Percentiles rank a stretch among this genome's conserved stretches.
These are phyloP conservation scores for Fulica atra DNA, from an alignment of 2,113 vertebrate species.

Conservation along the genomic window DNA sequence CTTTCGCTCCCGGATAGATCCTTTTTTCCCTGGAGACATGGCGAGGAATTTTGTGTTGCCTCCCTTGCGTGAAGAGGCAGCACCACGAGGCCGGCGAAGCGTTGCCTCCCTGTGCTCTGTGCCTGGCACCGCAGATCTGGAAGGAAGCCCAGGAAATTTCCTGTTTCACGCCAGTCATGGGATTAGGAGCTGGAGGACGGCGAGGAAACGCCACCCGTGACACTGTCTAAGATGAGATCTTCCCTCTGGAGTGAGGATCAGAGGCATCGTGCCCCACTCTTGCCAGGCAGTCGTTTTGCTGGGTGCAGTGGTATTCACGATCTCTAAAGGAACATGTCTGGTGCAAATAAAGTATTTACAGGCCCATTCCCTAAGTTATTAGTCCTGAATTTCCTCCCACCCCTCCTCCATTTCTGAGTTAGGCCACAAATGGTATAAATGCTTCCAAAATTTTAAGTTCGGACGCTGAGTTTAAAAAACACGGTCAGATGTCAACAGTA, in stretches of 20 bases:
- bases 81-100: fast-evolving
- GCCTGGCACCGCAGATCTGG: not conserved
- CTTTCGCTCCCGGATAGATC: no score
- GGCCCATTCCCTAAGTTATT: no score
- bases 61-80: fast-evolving
- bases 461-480: not conserved
- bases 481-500: no score
- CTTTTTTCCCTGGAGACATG: fast-evolving
- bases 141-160: no score
- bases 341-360: not conserved
- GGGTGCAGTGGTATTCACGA: fast-evolving
- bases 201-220: no score
- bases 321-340: fast-evolving
- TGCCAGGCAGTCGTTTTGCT: fast-evolving
- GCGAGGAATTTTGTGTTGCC: fast-evolving
- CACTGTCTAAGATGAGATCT: not conserved
- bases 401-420: not conserved
- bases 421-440: not conserved
- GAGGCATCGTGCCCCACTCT: fast-evolving
- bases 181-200: not conserved
- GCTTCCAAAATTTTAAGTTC: not conserved
- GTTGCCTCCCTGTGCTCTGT: fast-evolving
- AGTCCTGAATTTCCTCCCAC: not conserved
- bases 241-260: no score
- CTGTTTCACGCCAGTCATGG: fast-evolving